Base-by-base conservation (phyloP, 2,888 invertebrate species). In the Anoplius nigerrimus region DNA sequence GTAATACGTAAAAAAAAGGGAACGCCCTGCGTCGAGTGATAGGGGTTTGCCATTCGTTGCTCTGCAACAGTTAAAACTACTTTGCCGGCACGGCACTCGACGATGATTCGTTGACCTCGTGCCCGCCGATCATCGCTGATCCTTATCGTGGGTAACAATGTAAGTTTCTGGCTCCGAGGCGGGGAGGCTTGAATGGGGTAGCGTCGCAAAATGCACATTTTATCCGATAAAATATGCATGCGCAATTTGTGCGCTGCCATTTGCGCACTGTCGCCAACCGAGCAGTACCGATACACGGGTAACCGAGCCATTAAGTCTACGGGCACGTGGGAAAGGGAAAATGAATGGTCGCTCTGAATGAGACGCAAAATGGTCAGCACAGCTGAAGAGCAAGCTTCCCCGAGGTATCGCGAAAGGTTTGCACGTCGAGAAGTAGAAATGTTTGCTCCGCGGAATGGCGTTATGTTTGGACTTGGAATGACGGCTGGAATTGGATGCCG, bases 341-440 rank as follows among this genome's bases (percentile, higher is more conserved):
- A 79, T 83, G 83, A 84, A 84, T 83, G 76, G 73, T 68, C 45
- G 69, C 71, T 64, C 62, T 87, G 87, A 88, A 88, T 88, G 86
- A 88, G 84, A 84, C 81, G 86, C 85, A 82, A 88, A 88, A 88
- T 88, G 88, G 87, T 88, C 88, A 88, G 87, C 87, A 86, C 82
- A 74, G 81, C 74, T 80, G 76, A 82, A 82, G 79, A 82, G 79
- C 77, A 78, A 80, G 79, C 74, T 82, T 78, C 79, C 81, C 79
- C 63, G 78, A 80, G 84, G 80, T 81, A 84, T 79, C 78, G 71
- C 77, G 69, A 65, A 71, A 78, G 78, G 81, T 81, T 80, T 83
- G 79, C 82, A 83, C 82, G 82, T 76, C 76, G 79, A 79, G 83
- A 86, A 83, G 84, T 84, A 81, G 84, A 84, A 83, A 87, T 88